Conservation (phyloP, 2,888 invertebrate genomes). For the Ceratothoa steindachneri region DNA sequence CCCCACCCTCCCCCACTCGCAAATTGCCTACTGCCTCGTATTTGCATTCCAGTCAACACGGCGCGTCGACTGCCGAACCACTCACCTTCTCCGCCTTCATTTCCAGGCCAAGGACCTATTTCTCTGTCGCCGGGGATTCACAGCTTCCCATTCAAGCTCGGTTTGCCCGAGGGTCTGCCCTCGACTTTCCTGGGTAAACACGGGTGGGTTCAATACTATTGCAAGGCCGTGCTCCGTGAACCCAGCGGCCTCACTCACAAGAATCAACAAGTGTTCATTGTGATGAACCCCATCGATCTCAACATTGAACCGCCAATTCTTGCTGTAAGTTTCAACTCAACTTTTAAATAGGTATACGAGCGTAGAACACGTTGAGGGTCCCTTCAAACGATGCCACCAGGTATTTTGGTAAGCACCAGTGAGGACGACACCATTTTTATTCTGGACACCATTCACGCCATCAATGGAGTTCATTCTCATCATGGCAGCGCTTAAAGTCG, state of each 20-base stretch:
- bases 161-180: constrained; percentile 80
- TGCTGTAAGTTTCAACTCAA: constrained; percentile 63
- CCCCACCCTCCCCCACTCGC: not conserved
- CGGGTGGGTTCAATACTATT: constrained; percentile 92
- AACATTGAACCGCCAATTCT: constrained; percentile 83
- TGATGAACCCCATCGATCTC: constrained; percentile 91
- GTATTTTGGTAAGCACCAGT: too few relatives aligned
- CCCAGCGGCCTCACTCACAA: constrained; percentile 86
- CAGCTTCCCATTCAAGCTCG: constrained; percentile 89
- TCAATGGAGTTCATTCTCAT: too few relatives aligned
- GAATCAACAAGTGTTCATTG: constrained; percentile 94
- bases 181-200: constrained; percentile 90
- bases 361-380: too few relatives aligned
- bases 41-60: too few relatives aligned
- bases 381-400: too few relatives aligned
- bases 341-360: too few relatives aligned
- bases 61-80: too few relatives aligned
- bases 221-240: constrained; percentile 67
- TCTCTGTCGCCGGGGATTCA: constrained; percentile 86
- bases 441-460: too few relatives aligned
- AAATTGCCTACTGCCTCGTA: too few relatives aligned
- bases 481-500: too few relatives aligned
- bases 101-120: constrained; percentile 73
- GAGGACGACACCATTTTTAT: too few relatives aligned
- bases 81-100: too few relatives aligned